Base-by-base conservation (phyloP, 1,140 invertebrate species). In the Drosophila bifasciata region DNA sequence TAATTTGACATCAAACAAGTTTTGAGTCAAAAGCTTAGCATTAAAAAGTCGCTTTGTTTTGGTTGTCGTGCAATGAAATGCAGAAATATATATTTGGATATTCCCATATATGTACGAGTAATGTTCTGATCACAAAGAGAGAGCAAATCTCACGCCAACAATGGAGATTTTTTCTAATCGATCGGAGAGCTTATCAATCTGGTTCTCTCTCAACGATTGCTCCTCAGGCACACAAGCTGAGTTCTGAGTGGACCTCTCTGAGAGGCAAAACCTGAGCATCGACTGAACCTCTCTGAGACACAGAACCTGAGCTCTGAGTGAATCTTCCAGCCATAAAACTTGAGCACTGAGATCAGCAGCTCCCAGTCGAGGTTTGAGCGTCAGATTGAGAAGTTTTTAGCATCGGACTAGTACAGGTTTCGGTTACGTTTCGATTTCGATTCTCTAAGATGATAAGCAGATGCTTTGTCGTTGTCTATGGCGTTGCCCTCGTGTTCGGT, bases 351-450 rank as follows among this genome's bases (percentile, higher is more conserved):
- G 60, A 55, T 28, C 25, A 44, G 46, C 11, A 48, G 28, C 77
- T 45, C 45, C 17, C 68, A 85, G 81, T 86, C 56, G 67, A 56
- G 74, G 23, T 85, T 67, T 67, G 60, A 69, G 51, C 81, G 40
- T 55, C 41, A 41, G 49, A 50, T 63, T 16, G 76, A 41, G 39
- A 16, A 56, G 67, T 50, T 45, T 55, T 17, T 17, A 19, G 17
- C 44, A 28, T 11, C 45, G 40, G 44, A 57, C 23, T 46, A 63
- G 36, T 49, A 51, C 51, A 61, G 62, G 53, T 68, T 64, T 40
- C 5, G 39, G 41, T 55, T 45, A 21, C 39, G 50, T 40, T 43
- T 40, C 19, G 48, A 41, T 44, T 43, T 44, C 23, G 48, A 50
- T 17, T 13, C 43, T 40, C 32, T 23, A 55, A 66, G 40, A 85